Percentiles rank a stretch among this genome's conserved stretches.
These are phyloP conservation scores for Aselliscus stoliczkanus DNA, from an alignment of 2,797 vertebrate genomes.

Conservation along the genomic window DNA sequence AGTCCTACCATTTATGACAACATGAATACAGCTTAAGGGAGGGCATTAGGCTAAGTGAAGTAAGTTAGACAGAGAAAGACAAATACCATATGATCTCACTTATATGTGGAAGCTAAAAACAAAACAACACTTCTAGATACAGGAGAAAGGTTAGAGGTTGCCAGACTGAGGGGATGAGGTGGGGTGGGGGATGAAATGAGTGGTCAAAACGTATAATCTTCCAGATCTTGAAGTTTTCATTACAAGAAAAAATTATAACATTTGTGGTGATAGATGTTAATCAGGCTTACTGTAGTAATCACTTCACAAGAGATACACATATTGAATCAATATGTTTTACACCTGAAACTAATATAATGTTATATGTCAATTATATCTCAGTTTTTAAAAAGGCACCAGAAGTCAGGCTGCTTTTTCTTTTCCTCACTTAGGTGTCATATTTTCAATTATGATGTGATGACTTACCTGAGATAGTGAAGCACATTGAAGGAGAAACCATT, in stretches of 20 bases:
- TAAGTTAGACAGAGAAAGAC: background rate
- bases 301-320: background rate
- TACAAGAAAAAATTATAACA: background rate
- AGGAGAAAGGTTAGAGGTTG: background rate
- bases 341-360: background rate
- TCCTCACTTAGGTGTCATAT: background rate
- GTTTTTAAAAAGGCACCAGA: background rate
- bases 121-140: background rate
- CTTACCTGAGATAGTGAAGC: background rate
- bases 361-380: background rate
- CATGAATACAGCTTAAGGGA: background rate
- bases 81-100: background rate
- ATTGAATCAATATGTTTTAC: background rate
- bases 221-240: background rate
- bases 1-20: background rate
- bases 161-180: background rate
- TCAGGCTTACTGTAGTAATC: background rate
- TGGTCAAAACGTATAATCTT: background rate
- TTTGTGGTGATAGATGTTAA: background rate
- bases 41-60: background rate
- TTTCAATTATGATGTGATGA: background rate
- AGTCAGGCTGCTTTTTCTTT: background rate
- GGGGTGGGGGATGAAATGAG: background rate
- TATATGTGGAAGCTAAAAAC: background rate
- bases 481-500: background rate